A percentile compares a stretch with the other conserved stretches of the same genome.
These are phyloP conservation scores for Bradysia coprophila DNA, from an alignment of 1,140 invertebrate genomes.

Conservation along the genomic window DNA sequence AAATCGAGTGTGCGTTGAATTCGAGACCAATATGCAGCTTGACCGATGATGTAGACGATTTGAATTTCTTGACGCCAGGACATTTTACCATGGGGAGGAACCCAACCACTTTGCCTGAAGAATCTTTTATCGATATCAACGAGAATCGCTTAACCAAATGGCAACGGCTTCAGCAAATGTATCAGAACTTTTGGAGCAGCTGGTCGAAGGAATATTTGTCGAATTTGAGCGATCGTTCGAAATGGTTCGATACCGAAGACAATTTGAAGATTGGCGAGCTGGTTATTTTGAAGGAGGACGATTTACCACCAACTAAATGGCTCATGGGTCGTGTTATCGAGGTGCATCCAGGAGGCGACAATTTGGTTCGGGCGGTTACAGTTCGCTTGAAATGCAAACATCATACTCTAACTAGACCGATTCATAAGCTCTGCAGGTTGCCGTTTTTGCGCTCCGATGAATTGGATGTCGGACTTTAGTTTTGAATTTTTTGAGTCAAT, in stretches of 20 bases:
- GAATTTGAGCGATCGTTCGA: slow-evolving; percentile 10
- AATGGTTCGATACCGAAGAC: slow-evolving; percentile 6
- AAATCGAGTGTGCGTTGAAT: slow-evolving; percentile 12
- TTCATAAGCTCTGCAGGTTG: slow-evolving; percentile 6
- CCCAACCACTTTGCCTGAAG: slow-evolving; percentile 9
- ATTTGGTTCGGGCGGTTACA: slow-evolving; percentile 17
- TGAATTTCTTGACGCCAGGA: slow-evolving; percentile 9
- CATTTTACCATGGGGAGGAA: slow-evolving; percentile 12
- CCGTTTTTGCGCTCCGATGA: too few species aligned
- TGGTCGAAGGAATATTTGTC: slow-evolving; percentile 12
- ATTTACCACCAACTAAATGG: slow-evolving; percentile 19
- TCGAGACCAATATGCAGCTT: slow-evolving; percentile 6
- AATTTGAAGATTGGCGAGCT: slow-evolving; percentile 10
- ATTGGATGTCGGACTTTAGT: too few species aligned
- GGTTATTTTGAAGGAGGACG: slow-evolving; percentile 17
- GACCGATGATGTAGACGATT: slow-evolving; percentile 7
- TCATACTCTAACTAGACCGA: slow-evolving; percentile 7
- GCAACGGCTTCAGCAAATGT: slow-evolving; percentile 5
- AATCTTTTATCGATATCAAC: slow-evolving; percentile 4
- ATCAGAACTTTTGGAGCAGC: slow-evolving; percentile 11
- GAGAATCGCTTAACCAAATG: slow-evolving; percentile 3
- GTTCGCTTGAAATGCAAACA: slow-evolving; percentile 13
- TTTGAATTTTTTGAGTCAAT: too few species aligned
- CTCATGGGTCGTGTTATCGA: slow-evolving; percentile 15
- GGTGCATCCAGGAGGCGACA: slow-evolving; percentile 17